Percentiles rank a stretch among this genome's conserved stretches.
phyloP scores from a whole-genome alignment of 2,797 vertebrate species.

The Crossoptilon crossoptilon region DNA sequence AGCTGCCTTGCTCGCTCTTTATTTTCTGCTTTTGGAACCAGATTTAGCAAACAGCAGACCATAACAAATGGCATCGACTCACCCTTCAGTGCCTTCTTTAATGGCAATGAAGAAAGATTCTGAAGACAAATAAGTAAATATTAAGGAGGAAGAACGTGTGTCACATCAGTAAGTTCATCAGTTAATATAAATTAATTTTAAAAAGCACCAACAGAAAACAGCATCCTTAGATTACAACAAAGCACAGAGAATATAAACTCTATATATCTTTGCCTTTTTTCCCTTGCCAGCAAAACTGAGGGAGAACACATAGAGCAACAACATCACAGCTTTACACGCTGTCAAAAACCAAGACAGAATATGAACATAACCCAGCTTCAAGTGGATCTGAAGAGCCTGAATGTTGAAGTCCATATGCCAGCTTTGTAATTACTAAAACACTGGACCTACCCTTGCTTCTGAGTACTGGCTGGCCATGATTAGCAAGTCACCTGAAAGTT shows the following conservation, averaged over 20 bases:
- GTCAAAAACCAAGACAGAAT: not conserved
- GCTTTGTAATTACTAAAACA: not conserved
- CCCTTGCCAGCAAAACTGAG: not conserved
- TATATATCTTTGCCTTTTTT: not conserved
- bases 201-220: not conserved
- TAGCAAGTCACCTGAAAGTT: conserved; percentile 54
- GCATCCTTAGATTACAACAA: not conserved
- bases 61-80: not conserved
- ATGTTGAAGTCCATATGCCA: not conserved
- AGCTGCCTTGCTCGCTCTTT: not conserved
- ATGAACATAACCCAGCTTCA: not conserved
- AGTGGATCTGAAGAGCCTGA: not conserved
- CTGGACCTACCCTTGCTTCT: conserved; percentile 3
- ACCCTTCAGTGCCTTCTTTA: fast-evolving
- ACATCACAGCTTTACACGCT: not conserved
- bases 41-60: not conserved
- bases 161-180: not conserved
- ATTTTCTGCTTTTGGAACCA: not conserved
- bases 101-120: not conserved
- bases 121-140: not conserved
- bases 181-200: not conserved
- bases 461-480: conserved; percentile 14
- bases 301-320: not conserved
- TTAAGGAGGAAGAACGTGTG: not conserved
- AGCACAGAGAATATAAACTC: not conserved